phyloP scores from a whole-genome alignment of 2,888 invertebrate genomes.

The Sinotaia quadrata region DNA sequence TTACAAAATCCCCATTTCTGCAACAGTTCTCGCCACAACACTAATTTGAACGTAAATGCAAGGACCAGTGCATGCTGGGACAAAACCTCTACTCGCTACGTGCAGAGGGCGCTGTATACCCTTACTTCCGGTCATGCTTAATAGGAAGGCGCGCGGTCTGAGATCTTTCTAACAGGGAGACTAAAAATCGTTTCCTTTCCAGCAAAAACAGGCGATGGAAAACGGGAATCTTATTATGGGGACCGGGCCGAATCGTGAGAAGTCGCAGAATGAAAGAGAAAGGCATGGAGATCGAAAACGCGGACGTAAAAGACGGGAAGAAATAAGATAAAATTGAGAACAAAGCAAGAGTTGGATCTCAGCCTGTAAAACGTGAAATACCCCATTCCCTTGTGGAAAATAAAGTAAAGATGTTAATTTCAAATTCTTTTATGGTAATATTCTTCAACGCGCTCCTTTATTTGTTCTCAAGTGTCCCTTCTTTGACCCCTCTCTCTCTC shows the following conservation, averaged over 20 bases:
- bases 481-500: too few species aligned
- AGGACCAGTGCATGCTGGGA: constrained; percentile 17
- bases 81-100: constrained; percentile 26
- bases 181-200: constrained; percentile 29
- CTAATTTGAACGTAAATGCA: too few species aligned
- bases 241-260: background rate
- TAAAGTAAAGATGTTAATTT: too few species aligned
- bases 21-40: too few species aligned
- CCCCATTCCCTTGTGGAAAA: too few species aligned
- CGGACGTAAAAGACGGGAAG: background rate
- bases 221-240: constrained; percentile 31
- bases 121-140: constrained; percentile 27
- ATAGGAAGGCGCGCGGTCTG: constrained; percentile 28
- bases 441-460: too few species aligned
- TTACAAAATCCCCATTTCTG: too few species aligned
- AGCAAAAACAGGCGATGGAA: constrained; percentile 23
- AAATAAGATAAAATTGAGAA: background rate
- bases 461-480: too few species aligned
- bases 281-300: background rate
- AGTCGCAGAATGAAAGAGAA: background rate
- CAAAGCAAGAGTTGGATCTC: background rate
- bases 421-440: too few species aligned
- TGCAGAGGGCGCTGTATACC: constrained; percentile 28
- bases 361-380: too few species aligned
- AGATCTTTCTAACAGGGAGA: background rate